Evolutionary conservation across 2,113 vertebrate genomes (phyloP).

Genomic region (Euleptes europaea): DNA sequence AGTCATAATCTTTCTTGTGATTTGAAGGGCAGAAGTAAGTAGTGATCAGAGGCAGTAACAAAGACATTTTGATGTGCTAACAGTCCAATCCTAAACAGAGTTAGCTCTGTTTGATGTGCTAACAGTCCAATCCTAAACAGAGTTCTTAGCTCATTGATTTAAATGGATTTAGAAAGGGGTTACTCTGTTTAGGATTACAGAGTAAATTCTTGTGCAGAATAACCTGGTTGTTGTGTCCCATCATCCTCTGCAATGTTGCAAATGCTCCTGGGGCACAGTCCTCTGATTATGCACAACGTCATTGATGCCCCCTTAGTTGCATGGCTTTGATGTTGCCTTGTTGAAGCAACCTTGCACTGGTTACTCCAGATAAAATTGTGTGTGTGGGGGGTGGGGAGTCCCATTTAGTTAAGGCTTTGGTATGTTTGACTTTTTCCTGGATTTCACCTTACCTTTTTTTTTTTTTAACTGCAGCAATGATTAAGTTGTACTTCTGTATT

Average conservation of each 20-base stretch:
- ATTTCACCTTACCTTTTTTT: background rate
- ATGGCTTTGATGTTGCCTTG: too few relatives aligned
- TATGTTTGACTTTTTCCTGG: background rate
- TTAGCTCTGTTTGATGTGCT: background rate
- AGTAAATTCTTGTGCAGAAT: too few relatives aligned
- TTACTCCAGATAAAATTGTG: background rate
- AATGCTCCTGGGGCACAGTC: background rate
- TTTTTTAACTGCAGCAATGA: background rate
- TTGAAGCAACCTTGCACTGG: background rate
- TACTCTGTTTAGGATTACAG: too few relatives aligned
- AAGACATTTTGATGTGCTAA: background rate
- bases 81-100: too few relatives aligned
- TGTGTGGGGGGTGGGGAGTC: background rate
- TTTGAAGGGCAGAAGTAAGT: background rate
- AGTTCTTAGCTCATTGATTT: too few relatives aligned
- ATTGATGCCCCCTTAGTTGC: background rate
- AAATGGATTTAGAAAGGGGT: too few relatives aligned
- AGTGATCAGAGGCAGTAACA: too few relatives aligned
- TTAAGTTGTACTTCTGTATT: slow-evolving; percentile 35
- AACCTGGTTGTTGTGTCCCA: background rate
- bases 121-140: background rate
- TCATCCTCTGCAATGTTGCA: background rate
- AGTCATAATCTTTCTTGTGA: background rate
- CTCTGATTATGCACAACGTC: background rate
- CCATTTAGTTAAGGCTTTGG: background rate